Evolutionary conservation across 64 coral and sea anemone genomes (phyloP), one percentile per base, ranked within the genome.

Genomic region (Cladopsammia gracilis): DNA sequence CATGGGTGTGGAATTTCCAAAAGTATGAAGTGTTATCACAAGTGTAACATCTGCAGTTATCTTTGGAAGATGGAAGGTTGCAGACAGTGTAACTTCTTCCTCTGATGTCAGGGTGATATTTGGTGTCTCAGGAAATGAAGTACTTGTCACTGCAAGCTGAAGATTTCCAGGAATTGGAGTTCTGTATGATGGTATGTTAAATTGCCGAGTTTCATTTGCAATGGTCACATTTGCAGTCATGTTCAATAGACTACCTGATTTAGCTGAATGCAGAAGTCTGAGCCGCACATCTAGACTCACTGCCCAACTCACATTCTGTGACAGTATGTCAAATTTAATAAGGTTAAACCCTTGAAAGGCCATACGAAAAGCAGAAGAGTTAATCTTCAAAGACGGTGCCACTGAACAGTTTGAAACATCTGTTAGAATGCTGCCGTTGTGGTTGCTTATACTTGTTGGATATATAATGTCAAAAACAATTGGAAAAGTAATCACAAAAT

Each of bases 221-320:
- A 75, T 76, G 23, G 48, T 88, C 59, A 80, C 66, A 87, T 69
- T 51, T 25, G 51, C 85, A 5, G 90, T 83, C 2, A 92, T 62
- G 43, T 96, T 92, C 46, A 89, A 19, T n/a, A 58, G 25, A 49
- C 89, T 75, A 75, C 80, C 90, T 73, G 90, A 83, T 57, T 57
- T 22, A n/a, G 87, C 83, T 56, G 66, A 64, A 15, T 34, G 48
- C 3, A 86, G 81, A 20, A 96, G 58, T 76, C 64, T 48, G 19
- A 75, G 47, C 20, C 20, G 58, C 53, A 96, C 73, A 46, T 88
- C 51, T 13, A 89, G 34, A 26, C 72, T 42, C 56, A 45, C 23
- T 49, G 85, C 88, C 94, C 94, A 96, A n/a, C 90, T 92, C 26
- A 96, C 58, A 92, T 96, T 64, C 25, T 90, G 79, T 43, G 90